Evolutionary conservation across 2,888 invertebrate species (phyloP).

Genomic region (Drosophila trichaetosa): DNA sequence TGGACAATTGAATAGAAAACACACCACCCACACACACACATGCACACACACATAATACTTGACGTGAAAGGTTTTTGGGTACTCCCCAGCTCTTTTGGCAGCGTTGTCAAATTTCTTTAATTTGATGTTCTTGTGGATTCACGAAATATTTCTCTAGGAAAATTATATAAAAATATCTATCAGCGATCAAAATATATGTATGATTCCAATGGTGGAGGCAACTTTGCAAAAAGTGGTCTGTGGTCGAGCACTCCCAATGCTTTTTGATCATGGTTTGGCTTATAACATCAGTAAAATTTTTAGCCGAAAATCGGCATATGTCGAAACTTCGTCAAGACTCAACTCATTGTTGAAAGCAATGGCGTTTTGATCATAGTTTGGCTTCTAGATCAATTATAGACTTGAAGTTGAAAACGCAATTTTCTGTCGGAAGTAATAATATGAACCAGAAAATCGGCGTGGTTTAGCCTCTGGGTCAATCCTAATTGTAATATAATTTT

Average conservation of each 20-base stretch:
- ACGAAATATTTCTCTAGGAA: not conserved
- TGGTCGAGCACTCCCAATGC: too few relatives aligned
- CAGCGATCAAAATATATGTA: not conserved
- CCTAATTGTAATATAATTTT: too few relatives aligned
- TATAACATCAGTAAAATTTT: too few relatives aligned
- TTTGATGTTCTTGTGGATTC: not conserved
- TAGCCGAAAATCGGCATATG: too few relatives aligned
- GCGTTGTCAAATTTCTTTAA: not conserved
- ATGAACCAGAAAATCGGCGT: too few relatives aligned
- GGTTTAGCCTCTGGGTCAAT: not conserved
- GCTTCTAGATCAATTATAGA: too few relatives aligned
- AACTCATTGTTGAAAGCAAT: not conserved
- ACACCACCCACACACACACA: not conserved
- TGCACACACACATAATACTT: not conserved
- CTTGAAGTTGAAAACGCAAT: too few relatives aligned
- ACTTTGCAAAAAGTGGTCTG: not conserved
- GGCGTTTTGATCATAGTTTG: not conserved
- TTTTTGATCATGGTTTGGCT: too few relatives aligned
- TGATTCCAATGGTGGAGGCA: not conserved
- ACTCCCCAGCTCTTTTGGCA: not conserved
- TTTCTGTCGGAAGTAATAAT: too few relatives aligned
- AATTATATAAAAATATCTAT: not conserved
- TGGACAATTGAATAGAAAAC: slow-evolving; percentile 25
- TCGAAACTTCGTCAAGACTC: too few relatives aligned
- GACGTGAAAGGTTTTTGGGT: not conserved